Evolutionary conservation across 2,797 vertebrate species (phyloP), one percentile per base, ranked within the genome.

Genomic region (Melanotaenia maccullochi): DNA sequence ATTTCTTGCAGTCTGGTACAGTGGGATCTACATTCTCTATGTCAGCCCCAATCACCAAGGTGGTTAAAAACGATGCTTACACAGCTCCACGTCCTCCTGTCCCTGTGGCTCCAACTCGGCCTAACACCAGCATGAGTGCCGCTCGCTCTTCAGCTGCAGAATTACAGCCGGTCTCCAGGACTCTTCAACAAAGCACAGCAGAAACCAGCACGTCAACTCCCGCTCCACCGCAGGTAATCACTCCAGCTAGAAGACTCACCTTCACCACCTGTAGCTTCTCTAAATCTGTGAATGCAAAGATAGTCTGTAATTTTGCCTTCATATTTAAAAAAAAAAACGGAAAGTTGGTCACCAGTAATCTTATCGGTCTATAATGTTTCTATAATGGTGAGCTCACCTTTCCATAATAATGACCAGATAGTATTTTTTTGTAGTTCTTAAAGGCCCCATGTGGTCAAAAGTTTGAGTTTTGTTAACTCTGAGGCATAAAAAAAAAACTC

Each of bases 51-150:
- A 95, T 99, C 82, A 99, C 97, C 76, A 99, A 99, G 92, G 98
- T 99, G 89, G 97, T 99, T 70, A 97, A 98, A 91, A 99, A 99
- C 0, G 98, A 99, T 73, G 87, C 96, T 0, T 99, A 99, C 88
- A 96, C 96, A 0, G 97, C 97, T 49, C 95, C 95, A 0, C 87
- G 91, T 12, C 85, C 93, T 11, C 85, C 94, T 0, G 86, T 94
- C 57, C 90, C 92, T 0, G 86, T 92, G 77, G 86, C 90, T n/a
- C 91, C 92, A 33, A 80, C 92, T 35, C 86, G 92, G 9, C 87
- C 92, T 28, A 88, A 58, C 60, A 40, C 89, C 44, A 86, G 78
- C 67, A 60, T 76, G 40, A 62, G 87, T 14, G 60, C 90, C 0
- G 11, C 67, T 16, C 85, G 92, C 5, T 35, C 89, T 56, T 76